These are phyloP conservation scores for Styela plicata DNA, from an alignment of 23 tunicate species.

Conservation along the genomic window DNA sequence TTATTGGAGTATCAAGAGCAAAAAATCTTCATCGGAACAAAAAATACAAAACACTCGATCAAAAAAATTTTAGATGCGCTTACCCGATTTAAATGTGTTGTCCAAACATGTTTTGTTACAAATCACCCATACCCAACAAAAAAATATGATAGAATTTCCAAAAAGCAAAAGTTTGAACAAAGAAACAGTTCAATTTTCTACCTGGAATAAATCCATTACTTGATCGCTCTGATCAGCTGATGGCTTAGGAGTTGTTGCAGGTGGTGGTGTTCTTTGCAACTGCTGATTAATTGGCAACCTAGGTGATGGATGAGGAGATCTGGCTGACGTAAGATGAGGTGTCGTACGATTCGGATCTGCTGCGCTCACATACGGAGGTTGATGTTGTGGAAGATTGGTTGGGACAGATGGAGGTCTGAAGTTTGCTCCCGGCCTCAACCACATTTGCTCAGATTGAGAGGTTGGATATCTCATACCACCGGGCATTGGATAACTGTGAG, in stretches of 20 bases:
- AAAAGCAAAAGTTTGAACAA: no score
- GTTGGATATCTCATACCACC: conserved; percentile 12
- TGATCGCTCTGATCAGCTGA: background rate
- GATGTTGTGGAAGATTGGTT: background rate
- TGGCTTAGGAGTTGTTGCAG: background rate
- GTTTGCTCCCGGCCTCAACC: conserved; percentile 15
- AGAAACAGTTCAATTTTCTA: no score
- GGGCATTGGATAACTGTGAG: conserved; percentile 1
- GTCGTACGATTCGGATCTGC: background rate
- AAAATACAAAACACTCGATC: no score
- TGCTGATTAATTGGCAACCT: background rate
- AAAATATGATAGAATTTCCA: no score
- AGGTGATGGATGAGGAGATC: conserved; percentile 5
- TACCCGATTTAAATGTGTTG: no score
- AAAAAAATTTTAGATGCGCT: no score
- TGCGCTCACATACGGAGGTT: background rate
- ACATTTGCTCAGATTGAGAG: background rate
- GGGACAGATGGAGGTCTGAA: conserved; percentile 16
- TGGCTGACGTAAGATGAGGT: conserved; percentile 4
- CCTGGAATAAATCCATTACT: conserved; percentile 43
- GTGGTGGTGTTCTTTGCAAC: background rate
- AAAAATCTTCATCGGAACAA: no score
- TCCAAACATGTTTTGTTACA: no score
- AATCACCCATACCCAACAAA: no score
- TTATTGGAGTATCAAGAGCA: no score